These are phyloP conservation scores for Drosophila histrio DNA, from an alignment of 2,888 invertebrate genomes.

Conservation along the genomic window DNA sequence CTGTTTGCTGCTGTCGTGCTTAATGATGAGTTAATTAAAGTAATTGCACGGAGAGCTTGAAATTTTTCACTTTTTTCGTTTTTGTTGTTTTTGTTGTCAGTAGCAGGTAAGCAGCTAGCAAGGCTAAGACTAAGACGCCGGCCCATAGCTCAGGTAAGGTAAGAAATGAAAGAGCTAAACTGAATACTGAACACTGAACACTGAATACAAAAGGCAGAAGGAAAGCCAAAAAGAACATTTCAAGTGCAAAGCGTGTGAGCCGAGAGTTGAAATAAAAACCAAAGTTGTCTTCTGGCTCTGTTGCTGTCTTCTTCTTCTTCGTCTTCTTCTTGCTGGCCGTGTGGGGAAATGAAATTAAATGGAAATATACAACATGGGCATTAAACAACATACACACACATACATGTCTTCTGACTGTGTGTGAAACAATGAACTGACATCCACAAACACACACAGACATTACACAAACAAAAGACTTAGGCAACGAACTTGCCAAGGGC, in stretches of 20 bases:
- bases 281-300: slow-evolving; percentile 33
- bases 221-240: slow-evolving; percentile 65
- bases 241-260: slow-evolving; percentile 73
- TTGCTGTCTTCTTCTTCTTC: background rate
- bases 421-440: slow-evolving; percentile 46
- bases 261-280: slow-evolving; percentile 67
- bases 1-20: slow-evolving; percentile 55
- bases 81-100: slow-evolving; percentile 10
- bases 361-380: slow-evolving; percentile 56
- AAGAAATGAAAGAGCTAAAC: slow-evolving; percentile 34
- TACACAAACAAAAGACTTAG: slow-evolving; percentile 63
- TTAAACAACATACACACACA: slow-evolving; percentile 41
- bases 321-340: slow-evolving; percentile 17
- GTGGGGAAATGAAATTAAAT: slow-evolving; percentile 63
- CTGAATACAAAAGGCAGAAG: slow-evolving; percentile 21
- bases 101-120: slow-evolving; percentile 27
- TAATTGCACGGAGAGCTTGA: slow-evolving; percentile 68
- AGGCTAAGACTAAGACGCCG: slow-evolving; percentile 27
- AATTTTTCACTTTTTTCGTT: slow-evolving; percentile 36
- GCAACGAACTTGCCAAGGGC: slow-evolving; percentile 60
- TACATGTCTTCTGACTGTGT: background rate
- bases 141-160: slow-evolving; percentile 31
- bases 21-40: slow-evolving; percentile 79
- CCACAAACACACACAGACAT: slow-evolving; percentile 7
- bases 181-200: slow-evolving; percentile 7